Evolutionary conservation across 2,797 vertebrate species (phyloP).

Genomic region (Melanotaenia trifasciata): DNA sequence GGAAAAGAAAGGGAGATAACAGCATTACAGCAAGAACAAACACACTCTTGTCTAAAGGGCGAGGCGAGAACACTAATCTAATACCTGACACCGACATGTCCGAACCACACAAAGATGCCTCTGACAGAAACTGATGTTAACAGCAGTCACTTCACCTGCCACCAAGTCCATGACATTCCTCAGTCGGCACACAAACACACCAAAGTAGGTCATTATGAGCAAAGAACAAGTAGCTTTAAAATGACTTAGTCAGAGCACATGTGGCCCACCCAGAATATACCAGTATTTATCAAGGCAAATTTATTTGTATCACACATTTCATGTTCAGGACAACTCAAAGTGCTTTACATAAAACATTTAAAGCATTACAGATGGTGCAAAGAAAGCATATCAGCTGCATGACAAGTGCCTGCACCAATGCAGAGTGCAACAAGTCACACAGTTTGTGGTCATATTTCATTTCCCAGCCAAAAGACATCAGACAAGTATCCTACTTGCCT

Average conservation of each 20-base stretch:
- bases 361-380: too few relatives aligned
- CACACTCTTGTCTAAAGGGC: conserved; percentile 70
- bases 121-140: conserved; percentile 59
- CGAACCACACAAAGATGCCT: conserved; percentile 24
- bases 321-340: too few relatives aligned
- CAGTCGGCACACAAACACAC: background rate
- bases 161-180: conserved; percentile 9
- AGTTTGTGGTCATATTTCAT: conserved; percentile 59
- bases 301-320: too few relatives aligned
- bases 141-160: conserved; percentile 30
- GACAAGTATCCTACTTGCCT: conserved; percentile 8
- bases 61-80: conserved; percentile 62
- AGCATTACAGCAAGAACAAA: conserved; percentile 70
- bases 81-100: conserved; percentile 60
- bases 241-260: background rate
- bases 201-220: too few relatives aligned
- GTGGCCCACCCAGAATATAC: too few relatives aligned
- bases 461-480: conserved; percentile 55
- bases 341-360: too few relatives aligned
- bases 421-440: conserved; percentile 21
- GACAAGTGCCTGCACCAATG: conserved; percentile 35
- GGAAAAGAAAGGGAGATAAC: conserved; percentile 66
- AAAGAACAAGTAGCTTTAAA: background rate
- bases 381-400: background rate
- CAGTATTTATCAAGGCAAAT: too few relatives aligned